phyloP scores from a whole-genome alignment of 2,797 vertebrate genomes.

The Manis crassicaudata region DNA sequence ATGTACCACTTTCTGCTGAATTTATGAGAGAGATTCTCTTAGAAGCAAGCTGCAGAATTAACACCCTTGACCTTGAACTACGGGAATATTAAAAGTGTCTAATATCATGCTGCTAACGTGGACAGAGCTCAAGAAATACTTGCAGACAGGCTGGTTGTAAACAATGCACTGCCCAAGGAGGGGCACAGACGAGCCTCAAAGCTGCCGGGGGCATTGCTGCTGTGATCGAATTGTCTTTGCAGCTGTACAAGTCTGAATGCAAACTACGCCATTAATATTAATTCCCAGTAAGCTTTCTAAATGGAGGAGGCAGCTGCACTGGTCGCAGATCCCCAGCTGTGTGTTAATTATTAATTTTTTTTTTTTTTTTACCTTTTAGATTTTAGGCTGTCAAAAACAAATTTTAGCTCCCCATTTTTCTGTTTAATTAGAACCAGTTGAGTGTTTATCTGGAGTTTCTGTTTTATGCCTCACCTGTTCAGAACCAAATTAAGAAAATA shows the following conservation, averaged over 20 bases:
- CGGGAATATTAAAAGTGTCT: background rate
- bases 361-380: background rate
- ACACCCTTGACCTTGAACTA: background rate
- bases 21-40: background rate
- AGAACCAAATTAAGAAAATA: constrained; percentile 33
- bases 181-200: background rate
- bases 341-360: constrained; percentile 1
- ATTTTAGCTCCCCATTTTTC: background rate
- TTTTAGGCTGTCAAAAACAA: constrained; percentile 1
- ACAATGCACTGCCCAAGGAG: background rate
- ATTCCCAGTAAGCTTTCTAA: constrained; percentile 32
- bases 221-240: background rate
- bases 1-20: background rate
- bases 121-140: background rate
- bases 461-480: constrained; percentile 7
- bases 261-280: constrained; percentile 23
- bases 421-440: constrained; percentile 48
- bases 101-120: background rate
- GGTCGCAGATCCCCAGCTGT: background rate
- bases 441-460: constrained; percentile 26
- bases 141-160: background rate
- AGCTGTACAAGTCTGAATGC: constrained; percentile 40
- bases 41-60: background rate
- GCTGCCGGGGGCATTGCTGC: background rate
- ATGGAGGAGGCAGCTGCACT: background rate